Conservation (phyloP, 2,113 vertebrate species). For the Cranoglanis bouderius region DNA sequence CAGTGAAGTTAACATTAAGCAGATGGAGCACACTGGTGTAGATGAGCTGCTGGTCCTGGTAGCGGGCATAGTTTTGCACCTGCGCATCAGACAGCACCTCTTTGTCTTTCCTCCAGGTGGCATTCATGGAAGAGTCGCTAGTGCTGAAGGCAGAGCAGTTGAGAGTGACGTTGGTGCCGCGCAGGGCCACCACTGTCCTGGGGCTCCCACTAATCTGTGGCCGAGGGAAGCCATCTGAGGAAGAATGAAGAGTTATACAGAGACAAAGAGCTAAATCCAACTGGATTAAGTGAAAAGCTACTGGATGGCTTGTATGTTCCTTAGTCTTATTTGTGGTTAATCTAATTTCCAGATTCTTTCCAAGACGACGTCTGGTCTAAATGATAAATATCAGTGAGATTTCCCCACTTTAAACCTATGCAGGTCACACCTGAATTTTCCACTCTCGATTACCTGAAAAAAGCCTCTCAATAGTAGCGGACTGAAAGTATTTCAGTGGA, state of each 20-base stretch:
- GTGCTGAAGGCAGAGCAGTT: conserved; percentile 94
- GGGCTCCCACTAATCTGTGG: conserved; percentile 95
- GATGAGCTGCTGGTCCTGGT: conserved; percentile 72
- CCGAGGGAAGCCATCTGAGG: conserved; percentile 93
- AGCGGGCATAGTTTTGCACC: conserved; percentile 91
- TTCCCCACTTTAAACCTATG: neutral
- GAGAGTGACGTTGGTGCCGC: conserved; percentile 89
- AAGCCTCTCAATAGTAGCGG: neutral
- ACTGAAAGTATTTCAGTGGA: neutral
- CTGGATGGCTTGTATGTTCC: neutral
- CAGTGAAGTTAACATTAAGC: conserved; percentile 83
- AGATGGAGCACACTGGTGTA: conserved; percentile 90
- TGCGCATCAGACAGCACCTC: conserved; percentile 86
- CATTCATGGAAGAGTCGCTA: conserved; percentile 95
- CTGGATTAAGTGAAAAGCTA: neutral
- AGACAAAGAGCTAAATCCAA: no score
- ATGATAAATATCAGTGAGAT: neutral
- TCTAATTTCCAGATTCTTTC: neutral
- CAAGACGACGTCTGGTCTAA: neutral
- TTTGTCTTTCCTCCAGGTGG: conserved; percentile 97
- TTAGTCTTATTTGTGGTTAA: neutral
- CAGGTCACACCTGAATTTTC: neutral
- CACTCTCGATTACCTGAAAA: neutral
- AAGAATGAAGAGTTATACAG: neutral
- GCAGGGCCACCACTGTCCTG: conserved; percentile 90